Base-by-base conservation (phyloP, 2,113 vertebrate species). In the Melanotaenia duboulayi region DNA sequence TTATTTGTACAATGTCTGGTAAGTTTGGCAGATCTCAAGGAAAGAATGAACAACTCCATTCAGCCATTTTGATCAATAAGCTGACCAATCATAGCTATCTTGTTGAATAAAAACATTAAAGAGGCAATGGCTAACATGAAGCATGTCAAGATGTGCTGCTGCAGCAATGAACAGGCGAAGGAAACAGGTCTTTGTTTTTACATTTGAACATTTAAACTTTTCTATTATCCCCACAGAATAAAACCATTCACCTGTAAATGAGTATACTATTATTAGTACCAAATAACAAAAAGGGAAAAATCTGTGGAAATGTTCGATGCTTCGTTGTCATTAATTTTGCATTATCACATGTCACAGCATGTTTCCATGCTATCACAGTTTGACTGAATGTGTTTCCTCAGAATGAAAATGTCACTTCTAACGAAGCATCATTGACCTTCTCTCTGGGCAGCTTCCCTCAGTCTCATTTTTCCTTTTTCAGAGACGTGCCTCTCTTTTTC, bases 361-460 rank as follows among this genome's bases (percentile, higher is more conserved):
- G n/a, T 48, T 42, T 42, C 28, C 25, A 11, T 71, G 20, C 16
- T 49, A 55, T 55, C 32, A 60, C 51, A 54, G n/a, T 35, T 69
- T 40, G 24, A 65, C 66, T 51, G 59, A 80, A 67, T 8, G 12
- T 71, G 55, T 75, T 49, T 65, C 22, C 42, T 46, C 7, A 40
- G 56, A 69, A 77, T 75, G 70, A 65, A 73, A 82, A 78, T 59
- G 64, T 82, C 62, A 63, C 71, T 79, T 85, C 35, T 64, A 56
- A 75, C 67, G n/a, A 67, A 25, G 10, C 58, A 35, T 71, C 28
- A 87, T 69, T 87, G 76, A 78, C 86, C 72, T 80, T 88, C 40
- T 80, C 42, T 66, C 65, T 54, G 32, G 42, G 40, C 60, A 32
- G 49, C 22, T 65, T 68, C 56, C 46, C 51, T 51, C 48, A 28